A percentile compares a stretch with the other conserved stretches of the same genome.
Conservation (phyloP, 1,140 invertebrate genomes). For the Eurytemora carolleeae region DNA sequence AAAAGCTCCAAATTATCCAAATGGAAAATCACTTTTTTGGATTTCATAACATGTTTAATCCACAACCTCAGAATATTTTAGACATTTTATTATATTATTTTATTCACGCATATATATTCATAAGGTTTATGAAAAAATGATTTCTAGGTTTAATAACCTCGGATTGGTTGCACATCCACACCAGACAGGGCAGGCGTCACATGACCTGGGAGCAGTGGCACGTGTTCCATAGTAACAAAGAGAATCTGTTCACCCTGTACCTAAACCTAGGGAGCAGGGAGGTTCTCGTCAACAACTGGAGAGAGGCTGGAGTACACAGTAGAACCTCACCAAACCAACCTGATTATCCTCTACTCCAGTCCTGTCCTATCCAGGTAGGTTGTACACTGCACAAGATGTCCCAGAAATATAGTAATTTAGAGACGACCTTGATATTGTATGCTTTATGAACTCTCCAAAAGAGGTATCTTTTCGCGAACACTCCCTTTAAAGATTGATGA, state of each 20-base stretch:
- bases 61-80: too few relatives aligned
- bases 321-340: constrained; percentile 2
- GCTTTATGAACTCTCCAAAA: too few relatives aligned
- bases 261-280: not conserved
- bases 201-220: constrained; percentile 16
- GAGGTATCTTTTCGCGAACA: too few relatives aligned
- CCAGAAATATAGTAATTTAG: too few relatives aligned
- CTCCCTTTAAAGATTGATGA: too few relatives aligned
- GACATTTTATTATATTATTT: too few relatives aligned
- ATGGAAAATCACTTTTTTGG: too few relatives aligned
- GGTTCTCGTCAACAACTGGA: constrained; percentile 4
- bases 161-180: constrained; percentile 15
- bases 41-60: too few relatives aligned
- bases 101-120: too few relatives aligned
- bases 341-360: constrained; percentile 9
- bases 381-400: too few relatives aligned
- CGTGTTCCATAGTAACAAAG: constrained; percentile 3
- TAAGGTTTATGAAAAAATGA: not conserved
- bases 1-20: too few relatives aligned
- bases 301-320: constrained; percentile 12
- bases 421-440: too few relatives aligned
- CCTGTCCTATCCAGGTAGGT: constrained; percentile 9
- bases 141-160: constrained; percentile 5
- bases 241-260: constrained; percentile 13
- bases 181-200: constrained; percentile 8